phyloP scores from a whole-genome alignment of 1,140 invertebrate species.

The Anastatus disparis region DNA sequence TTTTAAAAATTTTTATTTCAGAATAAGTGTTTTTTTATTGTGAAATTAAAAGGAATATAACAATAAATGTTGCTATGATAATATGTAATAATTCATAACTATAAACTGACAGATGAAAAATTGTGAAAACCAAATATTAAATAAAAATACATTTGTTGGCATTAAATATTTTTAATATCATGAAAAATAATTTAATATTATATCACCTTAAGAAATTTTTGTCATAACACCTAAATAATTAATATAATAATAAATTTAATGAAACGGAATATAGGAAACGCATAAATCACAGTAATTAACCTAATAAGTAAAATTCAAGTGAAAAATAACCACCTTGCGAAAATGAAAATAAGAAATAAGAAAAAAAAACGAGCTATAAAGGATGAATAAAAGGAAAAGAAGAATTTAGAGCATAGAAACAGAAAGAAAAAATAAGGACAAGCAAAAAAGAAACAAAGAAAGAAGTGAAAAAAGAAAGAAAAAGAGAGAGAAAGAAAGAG shows the following conservation, averaged over 20 bases:
- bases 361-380: background rate
- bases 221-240: background rate
- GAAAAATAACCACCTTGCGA: background rate
- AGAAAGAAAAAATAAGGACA: background rate
- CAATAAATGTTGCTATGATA: too few relatives aligned
- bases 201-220: too few relatives aligned
- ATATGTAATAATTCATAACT: too few relatives aligned
- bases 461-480: constrained; percentile 21
- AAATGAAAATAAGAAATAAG: background rate
- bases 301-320: background rate
- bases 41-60: too few relatives aligned
- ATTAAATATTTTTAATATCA: too few relatives aligned
- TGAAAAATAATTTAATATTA: too few relatives aligned
- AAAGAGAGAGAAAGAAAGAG: background rate
- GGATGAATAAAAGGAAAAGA: constrained; percentile 17
- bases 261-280: background rate
- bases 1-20: too few relatives aligned
- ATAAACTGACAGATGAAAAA: too few relatives aligned
- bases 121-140: too few relatives aligned
- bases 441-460: background rate
- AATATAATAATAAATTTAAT: background rate
- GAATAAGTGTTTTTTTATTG: too few relatives aligned
- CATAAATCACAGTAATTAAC: background rate
- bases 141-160: too few relatives aligned
- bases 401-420: too few relatives aligned